Base-by-base conservation (phyloP, 2,888 invertebrate genomes). In the Nineta flava region DNA sequence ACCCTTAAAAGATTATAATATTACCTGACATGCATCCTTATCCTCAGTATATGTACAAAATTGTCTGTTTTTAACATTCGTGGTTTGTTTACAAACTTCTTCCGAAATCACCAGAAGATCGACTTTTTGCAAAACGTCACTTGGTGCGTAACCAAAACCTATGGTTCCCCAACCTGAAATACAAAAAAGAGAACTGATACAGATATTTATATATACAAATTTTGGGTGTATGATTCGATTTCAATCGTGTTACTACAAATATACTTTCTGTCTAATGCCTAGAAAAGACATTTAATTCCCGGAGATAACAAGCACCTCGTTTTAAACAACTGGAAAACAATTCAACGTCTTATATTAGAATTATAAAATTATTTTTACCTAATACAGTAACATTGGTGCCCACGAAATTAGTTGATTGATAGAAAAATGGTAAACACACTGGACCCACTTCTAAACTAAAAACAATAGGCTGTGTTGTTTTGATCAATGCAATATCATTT, bases 371-470 rank as follows among this genome's bases (percentile, higher is more conserved):
- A 19, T 10, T 55, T 60, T 59, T 62, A 75, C 76, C 76, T 49
- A 73, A 53, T 16, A 67, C 59, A 12, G 68, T 70, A 1, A 75
- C 69, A 12, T 54, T 59, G 1, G 55, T 47, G 1, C 68, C 68
- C 6, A 60, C 57, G 15, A 74, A 65, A 53, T 63, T 56, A 0
- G 47, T 50, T 40, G 53, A 56, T 0, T 58, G 55, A 52, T 66
- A 74, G 48, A 68, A 68, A 61, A 81, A 81, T 0, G 83, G 83
- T 42, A 83, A 59, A 57, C 83, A 83, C 17, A 65, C 76, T 0
- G 82, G 79, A 0, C 76, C 76, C 2, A 83, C 76, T 41, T 61
- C 60, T 1, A 66, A 59, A 48, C 62, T 73, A 57, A 72, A 81
- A 9, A 9, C 12, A 0, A 82, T 77, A 0, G 31, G 6, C 0